Evolutionary conservation across 2,113 vertebrate species (phyloP), one percentile per base, ranked within the genome.

Genomic region (Oxygymnocypris stewartii): DNA sequence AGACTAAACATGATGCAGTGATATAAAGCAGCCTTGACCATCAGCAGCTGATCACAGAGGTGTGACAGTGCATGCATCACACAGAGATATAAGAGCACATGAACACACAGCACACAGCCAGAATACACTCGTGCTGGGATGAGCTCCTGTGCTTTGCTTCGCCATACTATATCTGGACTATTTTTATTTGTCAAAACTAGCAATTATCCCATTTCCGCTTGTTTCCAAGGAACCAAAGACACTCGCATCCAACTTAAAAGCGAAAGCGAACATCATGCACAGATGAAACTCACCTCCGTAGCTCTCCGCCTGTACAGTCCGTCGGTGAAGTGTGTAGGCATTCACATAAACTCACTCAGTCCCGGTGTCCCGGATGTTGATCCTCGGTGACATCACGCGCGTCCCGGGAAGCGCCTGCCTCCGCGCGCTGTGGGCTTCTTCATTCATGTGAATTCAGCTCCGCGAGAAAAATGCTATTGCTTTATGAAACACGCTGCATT

Each of bases 381-480:
- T 84, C 88, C 88, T 84, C 40, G 11, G 59, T 90, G 87, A 88
- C 88, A 85, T 90, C 87, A 90, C 67, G 42, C 80, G 63, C 28
- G 42, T 35, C 65, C 82, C 9, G n/a, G 47, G 47, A 49, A 71
- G 18, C 25, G 40, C 61, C 61, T 14, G 37, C 80, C 80, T 51
- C 78, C 78, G 78, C 42, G 37, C 37, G 23, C 9, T n/a, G 35
- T 49, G 40, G 5, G 23, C 7, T 14, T 49, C 20, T 28, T 28
- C 74, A 18, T 71, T 25, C 28, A 11, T 0, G 4, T 25, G 61
- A 63, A 63, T 63, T 28, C 65, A 31, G 4, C 28, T 35, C 14
- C 65, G 28, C 65, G 5, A 35, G 14, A 18, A 14, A 69, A 67
- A 31, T 31, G 6, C 63, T 65, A 3, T 31, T 14, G 63, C 16